Conservation (phyloP, 2,113 vertebrate species). For the Neogobius melanostomus region DNA sequence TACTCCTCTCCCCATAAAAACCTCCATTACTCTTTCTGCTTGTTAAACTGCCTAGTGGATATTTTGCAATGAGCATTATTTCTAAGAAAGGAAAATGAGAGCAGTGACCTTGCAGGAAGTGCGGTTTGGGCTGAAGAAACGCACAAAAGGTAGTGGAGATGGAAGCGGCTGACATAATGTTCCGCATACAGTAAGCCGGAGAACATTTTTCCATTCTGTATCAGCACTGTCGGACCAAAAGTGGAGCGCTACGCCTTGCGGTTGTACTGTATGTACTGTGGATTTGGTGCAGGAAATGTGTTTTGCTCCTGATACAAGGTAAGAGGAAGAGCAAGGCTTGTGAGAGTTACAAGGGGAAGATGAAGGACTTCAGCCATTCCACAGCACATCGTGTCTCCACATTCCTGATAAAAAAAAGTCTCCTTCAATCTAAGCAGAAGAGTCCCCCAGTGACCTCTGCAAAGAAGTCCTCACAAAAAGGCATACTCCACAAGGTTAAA, state of each 20-base stretch:
- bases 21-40: neutral
- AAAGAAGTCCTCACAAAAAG: neutral
- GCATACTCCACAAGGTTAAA: conserved; percentile 5
- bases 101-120: neutral
- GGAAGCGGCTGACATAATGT: neutral
- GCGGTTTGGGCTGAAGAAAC: conserved; percentile 6
- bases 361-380: neutral
- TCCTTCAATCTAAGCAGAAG: neutral
- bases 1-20: neutral
- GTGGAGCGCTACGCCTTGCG: neutral
- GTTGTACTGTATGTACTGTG: neutral
- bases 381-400: neutral
- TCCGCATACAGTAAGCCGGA: neutral
- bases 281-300: neutral
- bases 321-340: neutral
- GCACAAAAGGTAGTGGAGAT: conserved; percentile 15
- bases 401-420: neutral
- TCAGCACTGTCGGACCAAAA: neutral
- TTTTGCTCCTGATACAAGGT: neutral
- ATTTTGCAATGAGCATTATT: conserved; percentile 3
- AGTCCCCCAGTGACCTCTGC: neutral
- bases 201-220: neutral
- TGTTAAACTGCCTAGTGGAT: neutral
- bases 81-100: neutral
- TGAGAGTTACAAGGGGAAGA: neutral